phyloP scores from a whole-genome alignment of 2,113 vertebrate species.

The Vimba vimba region DNA sequence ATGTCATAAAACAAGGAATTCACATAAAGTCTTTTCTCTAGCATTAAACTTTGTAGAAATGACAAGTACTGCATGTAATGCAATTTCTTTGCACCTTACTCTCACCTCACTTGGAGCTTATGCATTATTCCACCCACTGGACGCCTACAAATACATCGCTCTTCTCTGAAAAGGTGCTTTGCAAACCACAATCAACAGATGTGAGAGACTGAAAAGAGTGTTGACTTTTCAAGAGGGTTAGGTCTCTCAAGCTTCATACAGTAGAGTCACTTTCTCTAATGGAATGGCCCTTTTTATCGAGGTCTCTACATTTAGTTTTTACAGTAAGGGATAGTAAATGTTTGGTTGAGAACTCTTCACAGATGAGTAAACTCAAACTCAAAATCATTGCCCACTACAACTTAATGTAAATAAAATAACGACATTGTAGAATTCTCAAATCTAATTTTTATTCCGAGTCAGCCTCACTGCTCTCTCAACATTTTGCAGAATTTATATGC shows the following conservation, averaged over 20 bases:
- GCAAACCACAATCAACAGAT: slow-evolving; percentile 13
- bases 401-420: not conserved
- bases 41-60: not conserved
- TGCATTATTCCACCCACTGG: slow-evolving; percentile 11
- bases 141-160: slow-evolving; percentile 15
- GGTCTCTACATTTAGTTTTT: not conserved
- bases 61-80: not conserved
- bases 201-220: not conserved
- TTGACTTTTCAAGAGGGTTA: not conserved
- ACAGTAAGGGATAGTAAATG: not conserved
- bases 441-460: not conserved
- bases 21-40: not conserved
- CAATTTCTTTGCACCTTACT: not conserved
- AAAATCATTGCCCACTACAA: not conserved
- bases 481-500: not conserved
- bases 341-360: slow-evolving; percentile 1
- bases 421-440: not conserved
- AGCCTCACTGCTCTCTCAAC: not conserved
- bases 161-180: slow-evolving; percentile 4
- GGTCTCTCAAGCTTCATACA: not conserved
- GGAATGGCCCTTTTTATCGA: not conserved
- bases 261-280: slow-evolving; percentile 3
- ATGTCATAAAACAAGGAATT: not conserved
- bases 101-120: slow-evolving; percentile 2
- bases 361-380: not conserved